Percentiles rank a stretch among this genome's conserved stretches.
Conservation (phyloP, 53 echinoderm and acorn worm species). For the Zoroaster sp. region DNA sequence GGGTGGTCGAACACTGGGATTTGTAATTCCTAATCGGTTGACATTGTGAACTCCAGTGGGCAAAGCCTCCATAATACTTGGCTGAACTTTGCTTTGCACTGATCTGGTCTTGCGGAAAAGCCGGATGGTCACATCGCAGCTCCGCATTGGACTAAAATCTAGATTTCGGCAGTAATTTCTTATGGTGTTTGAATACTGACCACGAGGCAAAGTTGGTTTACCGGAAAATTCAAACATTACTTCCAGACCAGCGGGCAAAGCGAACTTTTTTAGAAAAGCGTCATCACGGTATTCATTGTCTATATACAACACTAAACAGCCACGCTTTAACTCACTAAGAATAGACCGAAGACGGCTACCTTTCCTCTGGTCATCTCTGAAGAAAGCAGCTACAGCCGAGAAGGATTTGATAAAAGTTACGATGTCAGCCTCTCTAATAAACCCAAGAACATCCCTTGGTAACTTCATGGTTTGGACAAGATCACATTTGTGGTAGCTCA, state of each 20-base stretch:
- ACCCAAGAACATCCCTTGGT: background rate
- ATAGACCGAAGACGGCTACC: background rate
- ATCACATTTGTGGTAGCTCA: conserved; percentile 21
- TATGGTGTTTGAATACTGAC: background rate
- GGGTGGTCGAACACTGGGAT: no score
- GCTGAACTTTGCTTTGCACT: background rate
- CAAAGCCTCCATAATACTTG: background rate
- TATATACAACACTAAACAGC: conserved; percentile 23
- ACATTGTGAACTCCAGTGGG: no score
- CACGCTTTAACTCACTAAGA: background rate
- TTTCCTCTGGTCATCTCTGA: background rate
- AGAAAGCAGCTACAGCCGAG: conserved; percentile 42
- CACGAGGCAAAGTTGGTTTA: background rate
- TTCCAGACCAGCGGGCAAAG: background rate
- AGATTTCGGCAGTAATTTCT: background rate
- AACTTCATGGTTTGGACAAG: background rate
- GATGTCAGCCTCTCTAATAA: conserved; percentile 20
- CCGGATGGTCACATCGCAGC: conserved; percentile 17
- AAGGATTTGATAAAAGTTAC: conserved; percentile 29
- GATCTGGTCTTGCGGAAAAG: background rate
- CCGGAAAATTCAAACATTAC: background rate
- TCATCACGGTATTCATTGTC: background rate
- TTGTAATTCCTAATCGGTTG: no score
- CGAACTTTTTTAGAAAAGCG: background rate
- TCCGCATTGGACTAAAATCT: conserved; percentile 42